Evolutionary conservation across 1,140 invertebrate species (phyloP), one percentile per base, ranked within the genome.

Genomic region (Cotesia typhae): DNA sequence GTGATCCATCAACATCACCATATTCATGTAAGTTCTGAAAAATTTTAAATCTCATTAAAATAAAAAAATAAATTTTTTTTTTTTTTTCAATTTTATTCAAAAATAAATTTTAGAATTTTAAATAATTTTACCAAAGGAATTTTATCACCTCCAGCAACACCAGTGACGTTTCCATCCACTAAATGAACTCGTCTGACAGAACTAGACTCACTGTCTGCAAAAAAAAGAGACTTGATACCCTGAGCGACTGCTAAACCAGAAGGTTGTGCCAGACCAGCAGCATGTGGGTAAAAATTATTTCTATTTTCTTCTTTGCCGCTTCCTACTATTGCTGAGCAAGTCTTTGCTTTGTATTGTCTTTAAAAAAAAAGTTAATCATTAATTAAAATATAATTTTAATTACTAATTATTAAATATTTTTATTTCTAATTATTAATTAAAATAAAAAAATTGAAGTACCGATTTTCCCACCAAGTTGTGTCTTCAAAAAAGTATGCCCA

Each of bases 141-240:
- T 69, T 89, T 88, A 78, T 93, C 92, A 41, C 94, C 96, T 28
- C 96, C 96, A 74, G 94, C 95, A 47, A 97, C 87, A 20, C 89
- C 91, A 37, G 91, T 90, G 0, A 98, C 95, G 85, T 92, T 91
- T 28, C 96, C 95, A 80, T 92, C 91, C 17, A 88, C 85, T 38
- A 98, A 83, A 71, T 90, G 89, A 36, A 98, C 86, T 74, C 88
- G 88, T 70, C 96, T 88, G 52, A 99, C 90, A 28, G 92, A 91
- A 2, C 96, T 98, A 83, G 96, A 98, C 85, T 99, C 97, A 78
- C 95, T 96, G 80, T 99, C 97, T 0, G 96, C 96, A 75, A 98
- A 92, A 82, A 90, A 96, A 3, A 96, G 78, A 74, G 83, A 78
- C 71, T 89, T 83, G 2, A 80, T 79, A 63, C 88, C 82, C 67